Evolutionary conservation across 1,140 invertebrate species (phyloP), one percentile per base, ranked within the genome.

Genomic region (Oreohelix idahoensis): DNA sequence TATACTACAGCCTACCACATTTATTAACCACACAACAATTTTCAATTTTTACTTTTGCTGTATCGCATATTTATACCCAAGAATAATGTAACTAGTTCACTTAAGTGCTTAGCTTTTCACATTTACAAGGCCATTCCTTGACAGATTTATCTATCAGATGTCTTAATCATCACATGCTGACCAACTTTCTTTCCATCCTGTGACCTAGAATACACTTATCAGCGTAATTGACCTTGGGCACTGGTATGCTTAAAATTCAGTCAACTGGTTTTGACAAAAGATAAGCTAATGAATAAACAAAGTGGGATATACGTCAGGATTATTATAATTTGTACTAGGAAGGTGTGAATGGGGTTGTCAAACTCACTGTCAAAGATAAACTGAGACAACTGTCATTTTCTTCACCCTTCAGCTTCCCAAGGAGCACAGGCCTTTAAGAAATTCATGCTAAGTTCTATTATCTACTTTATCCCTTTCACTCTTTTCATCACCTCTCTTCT

Each of bases 151-250:
- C n/a, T n/a, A 58, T 2, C 4, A 23, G 53, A 23, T n/a, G 26
- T 58, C 26, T 58, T 66, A 66, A 66, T 66, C n/a, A 66, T 35
- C 63, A 23, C 23, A 58, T 66, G 29, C n/a, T 66, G 63, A 66
- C 29, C 29, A 66, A 66, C 63, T 66, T 66, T 32, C 29, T 13
- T 17, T 32, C 29, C 29, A 32, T 32, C 29, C 63, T 2, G 4
- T 66, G 63, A 66, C 63, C 63, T 35, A 66, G 63, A 35, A 66
- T 58, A 66, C 17, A 32, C 1, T 66, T 66, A 66, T 66, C 63
- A 66, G 11, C 4, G n/a, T 5, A 29, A 32, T 32, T 66, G 63
- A 66, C 63, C 63, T 66, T 66, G 63, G 29, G 2, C 63, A 32
- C 8, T 32, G 29, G 63, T 8, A 66, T 66, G 63, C n/a, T 66